Percentiles rank a stretch among this genome's conserved stretches.
These are phyloP conservation scores for Cyphomyrus discorhynchus DNA, from an alignment of 2,113 vertebrate genomes.

Conservation along the genomic window DNA sequence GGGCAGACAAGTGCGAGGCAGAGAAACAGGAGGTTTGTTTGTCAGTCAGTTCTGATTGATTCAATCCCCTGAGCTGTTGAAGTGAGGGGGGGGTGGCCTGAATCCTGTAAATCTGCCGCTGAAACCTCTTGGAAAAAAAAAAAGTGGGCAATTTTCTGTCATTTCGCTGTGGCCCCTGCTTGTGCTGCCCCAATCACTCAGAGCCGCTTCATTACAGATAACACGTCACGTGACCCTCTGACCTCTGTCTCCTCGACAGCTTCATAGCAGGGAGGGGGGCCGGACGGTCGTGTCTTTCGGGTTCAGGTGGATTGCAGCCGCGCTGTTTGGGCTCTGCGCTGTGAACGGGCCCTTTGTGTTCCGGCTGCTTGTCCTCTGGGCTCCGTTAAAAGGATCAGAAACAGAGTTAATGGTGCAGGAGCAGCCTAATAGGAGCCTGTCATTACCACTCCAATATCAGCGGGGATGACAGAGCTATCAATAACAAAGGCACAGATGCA, in stretches of 20 bases:
- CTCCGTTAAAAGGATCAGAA: conserved; percentile 61
- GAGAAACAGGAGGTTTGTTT: conserved; percentile 53
- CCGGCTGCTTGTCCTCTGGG: conserved; percentile 46
- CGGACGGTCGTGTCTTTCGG: conserved; percentile 59
- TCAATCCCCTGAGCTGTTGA: conserved; percentile 43
- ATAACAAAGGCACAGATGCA: conserved; percentile 51
- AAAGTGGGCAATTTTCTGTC: conserved; percentile 64
- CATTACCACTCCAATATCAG: conserved; percentile 66
- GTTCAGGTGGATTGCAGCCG: conserved; percentile 41
- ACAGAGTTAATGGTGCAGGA: conserved; percentile 65
- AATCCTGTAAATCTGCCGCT: conserved; percentile 49
- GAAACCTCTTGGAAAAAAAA: conserved; percentile 51
- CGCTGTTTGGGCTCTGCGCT: conserved; percentile 37
- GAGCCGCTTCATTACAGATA: conserved; percentile 58
- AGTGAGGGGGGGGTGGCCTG: neutral
- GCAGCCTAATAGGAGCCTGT: conserved; percentile 62
- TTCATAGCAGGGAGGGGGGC: conserved; percentile 19
- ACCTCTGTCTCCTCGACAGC: conserved; percentile 45
- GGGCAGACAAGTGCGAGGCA: conserved; percentile 23
- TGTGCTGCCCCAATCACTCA: conserved; percentile 46
- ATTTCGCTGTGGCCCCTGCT: conserved; percentile 50
- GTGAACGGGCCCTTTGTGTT: conserved; percentile 64
- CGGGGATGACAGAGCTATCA: conserved; percentile 70
- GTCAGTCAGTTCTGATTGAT: conserved; percentile 58
- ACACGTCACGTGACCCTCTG: conserved; percentile 53